Percentiles rank a stretch among this genome's conserved stretches.
These are phyloP conservation scores for Leptogaster cylindrica DNA, from an alignment of 2,888 invertebrate genomes.

Conservation along the genomic window DNA sequence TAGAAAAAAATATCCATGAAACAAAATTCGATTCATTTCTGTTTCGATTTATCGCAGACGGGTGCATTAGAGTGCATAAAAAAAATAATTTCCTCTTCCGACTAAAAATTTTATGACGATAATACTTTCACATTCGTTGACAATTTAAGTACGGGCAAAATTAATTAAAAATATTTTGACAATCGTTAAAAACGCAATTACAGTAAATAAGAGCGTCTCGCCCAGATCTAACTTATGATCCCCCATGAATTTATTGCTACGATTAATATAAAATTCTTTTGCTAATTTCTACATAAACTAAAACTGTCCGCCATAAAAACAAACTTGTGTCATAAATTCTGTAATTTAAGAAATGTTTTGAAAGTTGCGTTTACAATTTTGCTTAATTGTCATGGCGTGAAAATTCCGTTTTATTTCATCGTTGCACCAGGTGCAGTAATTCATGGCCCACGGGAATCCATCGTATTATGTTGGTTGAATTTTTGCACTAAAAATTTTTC, in stretches of 20 bases:
- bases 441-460: not conserved
- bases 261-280: slow-evolving; percentile 15
- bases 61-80: too few relatives aligned
- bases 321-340: slow-evolving; percentile 6
- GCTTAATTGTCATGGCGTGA: slow-evolving; percentile 15
- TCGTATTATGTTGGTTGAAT: not conserved
- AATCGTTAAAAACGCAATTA: slow-evolving; percentile 7
- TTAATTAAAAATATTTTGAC: slow-evolving; percentile 27
- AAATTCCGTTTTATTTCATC: not conserved
- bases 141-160: slow-evolving; percentile 20
- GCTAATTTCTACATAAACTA: not conserved
- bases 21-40: too few relatives aligned
- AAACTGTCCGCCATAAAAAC: not conserved
- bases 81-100: too few relatives aligned
- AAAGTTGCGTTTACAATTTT: slow-evolving; percentile 28
- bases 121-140: too few relatives aligned
- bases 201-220: slow-evolving; percentile 8
- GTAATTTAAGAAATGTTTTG: slow-evolving; percentile 21
- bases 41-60: too few relatives aligned
- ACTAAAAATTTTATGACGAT: too few relatives aligned
- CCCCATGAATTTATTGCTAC: slow-evolving; percentile 16
- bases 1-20: too few relatives aligned
- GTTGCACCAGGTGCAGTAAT: not conserved
- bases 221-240: not conserved
- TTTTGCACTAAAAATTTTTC: not conserved